Base-by-base conservation (phyloP, 92 coral and sea anemone genomes). In the Parazoanthus atlanticus region DNA sequence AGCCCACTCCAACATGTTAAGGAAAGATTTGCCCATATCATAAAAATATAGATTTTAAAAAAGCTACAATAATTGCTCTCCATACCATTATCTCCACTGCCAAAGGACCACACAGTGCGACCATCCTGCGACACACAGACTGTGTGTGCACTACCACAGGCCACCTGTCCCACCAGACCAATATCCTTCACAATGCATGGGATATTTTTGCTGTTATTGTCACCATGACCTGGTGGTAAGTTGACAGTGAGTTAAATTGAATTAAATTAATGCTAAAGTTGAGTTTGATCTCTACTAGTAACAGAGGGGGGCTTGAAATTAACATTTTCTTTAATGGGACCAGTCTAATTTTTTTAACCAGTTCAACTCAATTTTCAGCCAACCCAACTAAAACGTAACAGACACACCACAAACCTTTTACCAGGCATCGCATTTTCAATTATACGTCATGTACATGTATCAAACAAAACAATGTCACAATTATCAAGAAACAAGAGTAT, bases 141-240 rank as follows among this genome's bases (percentile, higher is more conserved):
- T n/a, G 98, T 95, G 80, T 95, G 98, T 36, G 98, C 95, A 91
- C 98, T 95, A 23, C 98, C 98, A 74, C 98, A 95, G 11, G 98
- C 98, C 72, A 93, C 98, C 73, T 95, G 95, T n/a, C 95, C 95
- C 34, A 95, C 94, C 49, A 41, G 84, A 29, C 94, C 78, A 69
- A 95, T 91, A 71, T 95, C 98, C 84, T 92, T 95, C 84, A 95
- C 95, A 69, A 91, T 89, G 33, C 93, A 91, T 21, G 98, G 98
- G 0, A 93, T 88, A 88, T 95, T 95, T 88, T 95, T 91, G 86
- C 98, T 93, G 80, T 95, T 95, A 88, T 95, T 95, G 79, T 95
- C 98, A 19, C 98, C 98, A 88, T 93, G 95, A 13, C 98, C 98
- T 95, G 70, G 30, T 26, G 56, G 41, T 46, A 13, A 81, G 86